Percentiles rank a stretch among this genome's conserved stretches.
phyloP scores from a whole-genome alignment of 1,140 invertebrate genomes.

The Papilio xuthus region DNA sequence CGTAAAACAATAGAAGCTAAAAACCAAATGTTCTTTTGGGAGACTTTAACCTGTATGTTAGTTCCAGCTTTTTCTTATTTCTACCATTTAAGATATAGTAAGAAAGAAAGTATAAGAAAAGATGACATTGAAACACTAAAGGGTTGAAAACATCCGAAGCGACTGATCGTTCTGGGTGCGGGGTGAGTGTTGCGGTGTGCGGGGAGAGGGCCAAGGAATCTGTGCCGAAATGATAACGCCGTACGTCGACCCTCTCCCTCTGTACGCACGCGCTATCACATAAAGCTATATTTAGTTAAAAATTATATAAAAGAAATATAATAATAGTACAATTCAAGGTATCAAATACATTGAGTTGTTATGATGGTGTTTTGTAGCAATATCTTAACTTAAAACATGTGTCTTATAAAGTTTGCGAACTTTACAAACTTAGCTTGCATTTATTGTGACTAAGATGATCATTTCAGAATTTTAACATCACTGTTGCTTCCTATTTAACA shows the following conservation, averaged over 20 bases:
- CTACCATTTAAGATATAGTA: too few species aligned
- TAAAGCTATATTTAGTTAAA: constrained; percentile 49
- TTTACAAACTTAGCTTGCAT: too few species aligned
- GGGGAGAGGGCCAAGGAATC: constrained; percentile 57
- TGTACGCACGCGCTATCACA: constrained; percentile 41
- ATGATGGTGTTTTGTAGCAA: background rate
- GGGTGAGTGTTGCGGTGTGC: constrained; percentile 38
- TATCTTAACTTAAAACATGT: too few species aligned
- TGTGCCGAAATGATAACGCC: constrained; percentile 75
- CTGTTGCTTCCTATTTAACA: background rate
- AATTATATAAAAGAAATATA: background rate
- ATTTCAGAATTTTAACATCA: background rate
- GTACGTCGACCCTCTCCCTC: constrained; percentile 59
- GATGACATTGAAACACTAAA: background rate
- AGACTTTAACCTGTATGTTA: too few species aligned
- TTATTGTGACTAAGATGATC: background rate
- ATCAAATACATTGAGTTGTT: background rate
- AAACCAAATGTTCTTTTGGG: too few species aligned
- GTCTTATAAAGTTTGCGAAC: too few species aligned
- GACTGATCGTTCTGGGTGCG: background rate
- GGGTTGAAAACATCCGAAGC: background rate
- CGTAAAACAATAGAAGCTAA: too few species aligned
- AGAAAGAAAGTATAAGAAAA: too few species aligned
- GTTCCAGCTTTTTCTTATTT: too few species aligned
- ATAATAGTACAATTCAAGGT: background rate